A percentile compares a stretch with the other conserved stretches of the same genome.
Evolutionary conservation across 2,888 invertebrate genomes (phyloP).

Genomic region (Schrankia costaestrigalis): DNA sequence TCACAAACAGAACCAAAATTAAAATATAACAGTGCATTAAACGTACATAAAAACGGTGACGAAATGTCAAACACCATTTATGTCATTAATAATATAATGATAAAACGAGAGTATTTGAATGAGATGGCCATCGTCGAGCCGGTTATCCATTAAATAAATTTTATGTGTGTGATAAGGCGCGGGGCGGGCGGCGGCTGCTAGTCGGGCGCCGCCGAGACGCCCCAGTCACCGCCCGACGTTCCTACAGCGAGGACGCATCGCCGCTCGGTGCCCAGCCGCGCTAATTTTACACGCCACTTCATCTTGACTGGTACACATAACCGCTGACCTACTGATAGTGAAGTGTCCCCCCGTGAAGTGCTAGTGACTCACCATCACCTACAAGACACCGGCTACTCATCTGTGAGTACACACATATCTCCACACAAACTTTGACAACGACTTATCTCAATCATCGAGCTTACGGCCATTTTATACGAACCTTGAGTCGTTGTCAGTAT

Average conservation of each 20-base stretch:
- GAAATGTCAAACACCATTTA: slow-evolving; percentile 49
- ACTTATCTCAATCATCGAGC: slow-evolving; percentile 56
- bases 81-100: slow-evolving; percentile 56
- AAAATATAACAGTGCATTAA: no score
- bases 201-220: slow-evolving; percentile 70
- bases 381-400: slow-evolving; percentile 15
- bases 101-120: slow-evolving; percentile 66
- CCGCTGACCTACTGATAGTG: slow-evolving; percentile 67
- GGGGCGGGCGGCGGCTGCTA: slow-evolving; percentile 64
- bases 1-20: no score
- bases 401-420: slow-evolving; percentile 50
- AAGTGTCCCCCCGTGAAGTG: slow-evolving; percentile 54
- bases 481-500: slow-evolving; percentile 68
- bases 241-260: slow-evolving; percentile 54
- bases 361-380: slow-evolving; percentile 34
- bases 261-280: slow-evolving; percentile 44
- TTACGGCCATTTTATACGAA: slow-evolving; percentile 73
- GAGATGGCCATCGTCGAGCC: slow-evolving; percentile 58
- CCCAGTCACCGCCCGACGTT: slow-evolving; percentile 67
- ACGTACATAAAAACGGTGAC: slow-evolving; percentile 35
- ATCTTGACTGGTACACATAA: slow-evolving; percentile 46
- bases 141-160: slow-evolving; percentile 78
- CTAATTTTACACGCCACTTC: slow-evolving; percentile 68
- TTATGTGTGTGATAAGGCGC: slow-evolving; percentile 74
- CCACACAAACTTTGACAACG: slow-evolving; percentile 41